phyloP scores from a whole-genome alignment of 2,113 vertebrate species.

The Apeltes quadracus region DNA sequence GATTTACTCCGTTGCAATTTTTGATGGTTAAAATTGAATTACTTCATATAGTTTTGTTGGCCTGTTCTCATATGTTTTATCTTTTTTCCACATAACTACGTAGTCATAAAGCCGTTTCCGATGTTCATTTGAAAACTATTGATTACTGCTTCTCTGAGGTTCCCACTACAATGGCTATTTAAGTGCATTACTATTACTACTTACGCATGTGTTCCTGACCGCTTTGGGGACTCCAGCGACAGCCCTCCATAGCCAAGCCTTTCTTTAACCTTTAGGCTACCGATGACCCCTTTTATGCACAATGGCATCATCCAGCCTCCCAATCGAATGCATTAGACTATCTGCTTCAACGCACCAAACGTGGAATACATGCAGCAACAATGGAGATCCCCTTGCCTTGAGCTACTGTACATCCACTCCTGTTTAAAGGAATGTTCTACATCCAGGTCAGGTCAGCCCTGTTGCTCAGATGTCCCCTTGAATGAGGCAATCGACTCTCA shows the following conservation, averaged over 20 bases:
- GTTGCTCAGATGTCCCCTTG: conserved; percentile 10
- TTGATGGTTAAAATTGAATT: neutral
- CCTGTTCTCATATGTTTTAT: neutral
- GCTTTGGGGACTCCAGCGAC: neutral
- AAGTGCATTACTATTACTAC: neutral
- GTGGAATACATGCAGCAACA: conserved; percentile 37
- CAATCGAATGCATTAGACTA: conserved; percentile 51
- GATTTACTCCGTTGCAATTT: neutral
- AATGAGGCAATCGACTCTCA: neutral
- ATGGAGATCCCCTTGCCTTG: conserved; percentile 34
- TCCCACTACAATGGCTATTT: neutral
- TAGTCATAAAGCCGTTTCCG: neutral
- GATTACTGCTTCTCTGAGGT: neutral
- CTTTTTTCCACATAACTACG: neutral
- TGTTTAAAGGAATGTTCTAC: conserved; percentile 38
- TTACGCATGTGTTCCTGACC: conserved; percentile 2
- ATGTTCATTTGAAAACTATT: conserved; percentile 10
- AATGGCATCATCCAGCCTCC: conserved; percentile 36
- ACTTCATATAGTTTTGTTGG: neutral
- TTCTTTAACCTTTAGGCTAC: conserved; percentile 60
- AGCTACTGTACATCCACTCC: conserved; percentile 41
- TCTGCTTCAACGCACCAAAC: conserved; percentile 54
- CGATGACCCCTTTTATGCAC: conserved; percentile 56
- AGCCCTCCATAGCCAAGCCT: conserved; percentile 13
- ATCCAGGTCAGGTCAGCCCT: conserved; percentile 45